Evolutionary conservation across 2,113 vertebrate species (phyloP), one percentile per base, ranked within the genome.

Genomic region (Albula glossodonta): DNA sequence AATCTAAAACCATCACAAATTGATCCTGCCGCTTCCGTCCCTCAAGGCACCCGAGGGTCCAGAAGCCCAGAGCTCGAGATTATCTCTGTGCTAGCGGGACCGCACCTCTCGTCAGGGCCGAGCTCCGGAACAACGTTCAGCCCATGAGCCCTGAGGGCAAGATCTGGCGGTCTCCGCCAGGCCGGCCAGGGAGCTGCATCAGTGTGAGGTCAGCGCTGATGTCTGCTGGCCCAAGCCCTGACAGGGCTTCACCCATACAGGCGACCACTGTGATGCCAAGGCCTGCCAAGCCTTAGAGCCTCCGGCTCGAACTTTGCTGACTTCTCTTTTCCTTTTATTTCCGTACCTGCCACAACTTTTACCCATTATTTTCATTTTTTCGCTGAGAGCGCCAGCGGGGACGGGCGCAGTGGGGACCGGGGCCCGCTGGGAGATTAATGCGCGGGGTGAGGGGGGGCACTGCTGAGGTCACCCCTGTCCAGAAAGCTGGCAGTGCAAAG

Each of bases 381-480:
- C n/a, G 60, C 82, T 60, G 81, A 63, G 78, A 50, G 56, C 48
- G 56, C 60, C 7, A 8, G 15, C 2, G 60, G 17, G 60, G 22
- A 22, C 60, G 0, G 31, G 31, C 31, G 60, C 60, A 9, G 81
- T 49, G 52, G 56, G 56, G n/a, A 9, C 19, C 22, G 5, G 86
- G 86, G 87, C 84, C 87, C 81, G 83, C 88, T 86, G 90, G 83
- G 88, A 94, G 93, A 94, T 91, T 93, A 93, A 94, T 93, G 91
- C 91, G 86, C 78, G 88, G 85, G 13, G 56, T 81, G 66, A 87
- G 51, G 56, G 88, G 31, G 90, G 88, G 88, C 82, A 88, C 78
- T 86, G 87, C 86, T 88, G 90, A 90, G 90, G 91, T 88, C 90
- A 90, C 57, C 81, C 51, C 82, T 78, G 81, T 79, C 88, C 78